A percentile compares a stretch with the other conserved stretches of the same genome.
These are phyloP conservation scores for Panulirus ornatus DNA, from an alignment of 1,140 invertebrate species.

Conservation along the genomic window DNA sequence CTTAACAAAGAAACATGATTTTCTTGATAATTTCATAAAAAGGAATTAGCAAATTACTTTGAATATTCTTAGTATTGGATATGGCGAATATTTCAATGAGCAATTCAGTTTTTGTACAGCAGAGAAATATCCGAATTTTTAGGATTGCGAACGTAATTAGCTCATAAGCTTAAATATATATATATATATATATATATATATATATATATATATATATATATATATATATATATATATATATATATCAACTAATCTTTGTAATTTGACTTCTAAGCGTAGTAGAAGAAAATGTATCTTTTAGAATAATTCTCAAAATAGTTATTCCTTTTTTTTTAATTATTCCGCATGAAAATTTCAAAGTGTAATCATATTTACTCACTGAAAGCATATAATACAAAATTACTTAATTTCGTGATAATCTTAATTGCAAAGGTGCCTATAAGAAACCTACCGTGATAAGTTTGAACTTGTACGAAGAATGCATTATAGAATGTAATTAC, in stretches of 20 bases:
- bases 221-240: constrained; percentile 18
- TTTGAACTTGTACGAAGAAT: too few species aligned
- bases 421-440: too few species aligned
- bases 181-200: constrained; percentile 14
- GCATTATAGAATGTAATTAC: too few species aligned
- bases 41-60: too few species aligned
- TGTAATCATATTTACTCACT: background rate
- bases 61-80: too few species aligned
- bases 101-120: too few species aligned
- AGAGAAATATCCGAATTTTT: background rate
- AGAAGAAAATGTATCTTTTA: background rate
- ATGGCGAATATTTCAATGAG: too few species aligned
- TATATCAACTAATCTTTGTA: background rate
- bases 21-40: too few species aligned
- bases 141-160: background rate
- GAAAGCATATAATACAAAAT: background rate
- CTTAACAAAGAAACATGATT: too few species aligned
- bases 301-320: background rate
- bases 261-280: background rate
- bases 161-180: background rate
- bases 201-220: constrained; percentile 18
- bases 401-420: background rate
- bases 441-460: too few species aligned
- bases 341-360: background rate
- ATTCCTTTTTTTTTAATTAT: background rate